Conservation (phyloP, 1,140 invertebrate species). For the Caenorhabditis latens region DNA sequence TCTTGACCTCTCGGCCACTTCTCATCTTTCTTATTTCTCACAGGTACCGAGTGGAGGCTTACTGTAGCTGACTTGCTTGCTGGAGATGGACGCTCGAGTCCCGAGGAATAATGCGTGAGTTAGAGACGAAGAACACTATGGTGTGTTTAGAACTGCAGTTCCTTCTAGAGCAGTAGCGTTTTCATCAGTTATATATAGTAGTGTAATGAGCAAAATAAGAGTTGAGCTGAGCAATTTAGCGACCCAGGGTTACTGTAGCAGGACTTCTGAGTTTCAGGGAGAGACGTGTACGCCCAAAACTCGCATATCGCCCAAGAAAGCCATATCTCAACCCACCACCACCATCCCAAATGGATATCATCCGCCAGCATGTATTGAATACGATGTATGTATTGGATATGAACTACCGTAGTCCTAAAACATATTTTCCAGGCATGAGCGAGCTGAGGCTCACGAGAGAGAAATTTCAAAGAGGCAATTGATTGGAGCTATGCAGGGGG, state of each 20-base stretch:
- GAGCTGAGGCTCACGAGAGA: not conserved
- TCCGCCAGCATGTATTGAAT: not conserved
- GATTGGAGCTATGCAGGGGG: not conserved
- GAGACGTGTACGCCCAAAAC: not conserved
- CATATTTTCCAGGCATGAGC: not conserved
- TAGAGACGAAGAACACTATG: not conserved
- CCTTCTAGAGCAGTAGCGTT: too few species aligned
- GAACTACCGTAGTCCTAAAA: not conserved
- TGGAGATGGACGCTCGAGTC: constrained; percentile 30
- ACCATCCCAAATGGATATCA: not conserved
- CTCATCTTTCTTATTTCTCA: not conserved
- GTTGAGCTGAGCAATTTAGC: not conserved
- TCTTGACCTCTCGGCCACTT: not conserved
- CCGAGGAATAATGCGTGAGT: constrained; percentile 21
- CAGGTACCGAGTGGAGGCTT: not conserved
- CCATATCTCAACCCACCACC: not conserved
- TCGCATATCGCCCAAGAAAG: not conserved
- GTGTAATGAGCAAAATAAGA: not conserved
- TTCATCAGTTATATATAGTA: too few species aligned
- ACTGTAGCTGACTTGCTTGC: not conserved
- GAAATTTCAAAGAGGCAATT: not conserved
- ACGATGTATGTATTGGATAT: not conserved
- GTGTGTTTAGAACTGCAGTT: not conserved
- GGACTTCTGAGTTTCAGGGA: not conserved
- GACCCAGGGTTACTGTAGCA: not conserved